Base-by-base conservation (phyloP, 2,797 vertebrate genomes). In the Darevskia mixta region DNA sequence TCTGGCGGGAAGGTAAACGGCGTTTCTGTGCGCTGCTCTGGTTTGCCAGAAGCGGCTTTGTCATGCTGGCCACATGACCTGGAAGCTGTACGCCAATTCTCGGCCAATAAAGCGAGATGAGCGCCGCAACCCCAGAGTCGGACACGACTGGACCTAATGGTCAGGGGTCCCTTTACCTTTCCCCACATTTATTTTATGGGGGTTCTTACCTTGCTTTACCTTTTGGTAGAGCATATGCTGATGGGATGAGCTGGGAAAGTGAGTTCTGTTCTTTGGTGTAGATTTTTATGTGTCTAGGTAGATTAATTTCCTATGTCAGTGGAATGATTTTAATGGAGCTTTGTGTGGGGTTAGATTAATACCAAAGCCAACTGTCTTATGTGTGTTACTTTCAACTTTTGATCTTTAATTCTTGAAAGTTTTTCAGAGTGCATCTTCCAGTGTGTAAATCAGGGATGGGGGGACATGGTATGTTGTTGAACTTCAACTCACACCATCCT, bases 181-280 rank as follows among this genome's bases (percentile, higher is more conserved):
- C 7, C 17, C 79, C 87, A 93, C 82, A 77, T 86, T 69, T 3
- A 9, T 27, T 38, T 75, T 4, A 32, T 55, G 1, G 49, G 55
- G 18, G 73, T 2, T 0, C 18, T 71, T 71, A 64, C 15, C 85
- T 72, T 55, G 71, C 88, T 67, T 69, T 85, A 35, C 69, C 73
- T 1, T 45, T 32, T 45, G 35, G 49, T 55, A 55, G 49, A 55
- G 13, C 49, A 55, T 55, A 20, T 88, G 11, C 2, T 41, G 58
- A 76, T 8, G 79, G 75, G 67, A 29, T 84, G 83, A 89, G 29
- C 45, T 92, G 79, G 76, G 79, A 90, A 49, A 83, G 92, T 85
- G 87, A 89, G 83, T 75, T 84, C 86, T 87, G 45, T 86, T 66
- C 0, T 78, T 76, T 0, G 61, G 87, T 69, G 29, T 66, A 86